phyloP scores from a whole-genome alignment of 2,113 vertebrate genomes.

The Pteropus alecto region DNA sequence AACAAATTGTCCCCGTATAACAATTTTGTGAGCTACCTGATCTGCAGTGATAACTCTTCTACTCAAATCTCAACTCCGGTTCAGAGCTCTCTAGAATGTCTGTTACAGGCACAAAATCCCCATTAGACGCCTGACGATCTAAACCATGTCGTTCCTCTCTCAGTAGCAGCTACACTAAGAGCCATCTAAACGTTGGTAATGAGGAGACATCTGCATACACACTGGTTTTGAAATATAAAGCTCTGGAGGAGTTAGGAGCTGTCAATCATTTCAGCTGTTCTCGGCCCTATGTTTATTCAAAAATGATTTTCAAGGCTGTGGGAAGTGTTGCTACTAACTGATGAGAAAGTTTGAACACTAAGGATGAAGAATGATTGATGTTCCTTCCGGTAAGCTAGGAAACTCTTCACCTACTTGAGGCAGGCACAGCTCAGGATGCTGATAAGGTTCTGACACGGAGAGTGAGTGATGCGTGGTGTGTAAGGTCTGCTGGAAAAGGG shows the following conservation, averaged over 20 bases:
- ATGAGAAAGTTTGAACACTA: conserved; percentile 77
- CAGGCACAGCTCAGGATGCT: conserved; percentile 78
- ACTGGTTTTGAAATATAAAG: conserved; percentile 54
- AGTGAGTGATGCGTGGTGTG: conserved; percentile 76
- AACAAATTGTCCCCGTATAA: not conserved
- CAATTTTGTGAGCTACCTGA: not conserved
- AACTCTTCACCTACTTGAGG: conserved; percentile 73
- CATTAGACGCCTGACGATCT: conserved; percentile 11
- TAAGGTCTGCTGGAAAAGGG: conserved; percentile 76
- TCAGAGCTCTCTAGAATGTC: not conserved
- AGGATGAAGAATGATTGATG: conserved; percentile 81
- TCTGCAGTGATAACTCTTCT: not conserved
- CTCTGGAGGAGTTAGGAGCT: conserved; percentile 66
- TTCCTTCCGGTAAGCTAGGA: conserved; percentile 73
- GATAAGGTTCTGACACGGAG: conserved; percentile 79
- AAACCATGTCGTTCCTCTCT: conserved; percentile 31
- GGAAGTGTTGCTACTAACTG: conserved; percentile 76
- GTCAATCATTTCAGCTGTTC: conserved; percentile 76
- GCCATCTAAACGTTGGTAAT: conserved; percentile 58
- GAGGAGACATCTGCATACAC: conserved; percentile 60
- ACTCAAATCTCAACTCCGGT: not conserved
- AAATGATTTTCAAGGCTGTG: conserved; percentile 77
- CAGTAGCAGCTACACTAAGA: conserved; percentile 59
- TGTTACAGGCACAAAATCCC: not conserved
- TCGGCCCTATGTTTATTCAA: conserved; percentile 77